Evolutionary conservation across 92 coral and sea anemone genomes (phyloP), one percentile per base, ranked within the genome.

Genomic region (Paramuricea clavata): DNA sequence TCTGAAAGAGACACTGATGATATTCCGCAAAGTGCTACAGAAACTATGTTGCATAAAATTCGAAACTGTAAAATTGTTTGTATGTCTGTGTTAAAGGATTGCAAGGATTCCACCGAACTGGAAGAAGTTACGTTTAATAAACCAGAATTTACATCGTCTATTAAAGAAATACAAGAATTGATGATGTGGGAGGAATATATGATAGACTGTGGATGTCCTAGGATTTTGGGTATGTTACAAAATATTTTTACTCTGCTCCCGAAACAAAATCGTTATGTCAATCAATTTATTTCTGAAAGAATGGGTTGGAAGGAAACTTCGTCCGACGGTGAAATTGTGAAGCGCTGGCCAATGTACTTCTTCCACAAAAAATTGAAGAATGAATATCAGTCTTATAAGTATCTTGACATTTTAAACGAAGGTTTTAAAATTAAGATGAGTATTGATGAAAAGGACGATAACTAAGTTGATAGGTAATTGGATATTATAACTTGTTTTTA

Each of bases 401-500:
- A 54, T 22, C 70, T 65, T 13, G 72, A 65, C 27, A 33, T 27
- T 32, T 32, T 65, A 33, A 32, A 65, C 31, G 41, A 28, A 65
- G 72, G 72, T 32, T 65, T 28, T 65, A 30, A 65, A 65, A 32
- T 65, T n/a, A n/a, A n/a, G n/a, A n/a, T n/a, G n/a, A n/a, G n/a
- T n/a, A n/a, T n/a, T 65, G 42, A 11, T 32, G 39, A 65, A 0
- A 19, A 21, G 72, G 22, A 9, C 2, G 39, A 65, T 21, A 0
- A 65, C 52, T 1, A 47, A 1, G 12, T 47, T 47, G 16, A 47
- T 47, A n/a, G n/a, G n/a, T n/a, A n/a, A n/a, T n/a, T n/a, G n/a
- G n/a, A n/a, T n/a, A n/a, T n/a, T n/a, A n/a, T n/a, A n/a, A n/a
- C n/a, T n/a, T n/a, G n/a, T n/a, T n/a, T n/a, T n/a, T n/a, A n/a